Conservation (phyloP, 2,797 vertebrate genomes). For the Smutsia gigantea region DNA sequence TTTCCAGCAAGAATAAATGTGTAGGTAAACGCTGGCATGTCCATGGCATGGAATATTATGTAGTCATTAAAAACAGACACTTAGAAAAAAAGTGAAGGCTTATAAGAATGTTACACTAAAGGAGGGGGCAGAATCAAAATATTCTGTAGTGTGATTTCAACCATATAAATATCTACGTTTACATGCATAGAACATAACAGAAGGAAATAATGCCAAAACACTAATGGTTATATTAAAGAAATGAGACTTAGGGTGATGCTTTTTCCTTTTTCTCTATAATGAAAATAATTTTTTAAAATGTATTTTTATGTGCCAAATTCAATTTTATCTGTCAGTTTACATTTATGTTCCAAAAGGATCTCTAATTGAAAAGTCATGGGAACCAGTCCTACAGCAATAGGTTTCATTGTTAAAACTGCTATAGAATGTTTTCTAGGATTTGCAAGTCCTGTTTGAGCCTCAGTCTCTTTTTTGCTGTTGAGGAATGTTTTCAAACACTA, state of each 20-base stretch:
- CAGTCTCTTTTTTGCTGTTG: neutral
- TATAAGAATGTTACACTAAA: neutral
- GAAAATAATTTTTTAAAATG: slow-evolving; percentile 53
- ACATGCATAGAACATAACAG: neutral
- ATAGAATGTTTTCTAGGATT: slow-evolving; percentile 15
- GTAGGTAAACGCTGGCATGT: neutral
- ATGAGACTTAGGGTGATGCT: neutral
- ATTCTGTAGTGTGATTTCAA: neutral
- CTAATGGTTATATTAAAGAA: neutral
- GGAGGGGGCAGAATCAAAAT: neutral
- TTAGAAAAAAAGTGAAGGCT: neutral
- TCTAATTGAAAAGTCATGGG: slow-evolving; percentile 53
- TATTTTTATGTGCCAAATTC: too few relatives aligned
- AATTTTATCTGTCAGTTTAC: too few relatives aligned
- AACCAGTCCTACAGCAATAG: slow-evolving; percentile 58
- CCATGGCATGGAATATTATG: neutral
- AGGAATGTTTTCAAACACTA: neutral
- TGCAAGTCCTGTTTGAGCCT: neutral
- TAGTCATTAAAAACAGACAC: slow-evolving; percentile 6
- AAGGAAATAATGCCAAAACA: neutral
- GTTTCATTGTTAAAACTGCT: slow-evolving; percentile 59
- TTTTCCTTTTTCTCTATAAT: slow-evolving; percentile 56
- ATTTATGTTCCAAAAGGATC: slow-evolving; percentile 14
- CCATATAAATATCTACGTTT: neutral
- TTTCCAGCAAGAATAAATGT: slow-evolving; percentile 5